Evolutionary conservation across 1,140 invertebrate species (phyloP).

Genomic region (Heliconius nattereri): DNA sequence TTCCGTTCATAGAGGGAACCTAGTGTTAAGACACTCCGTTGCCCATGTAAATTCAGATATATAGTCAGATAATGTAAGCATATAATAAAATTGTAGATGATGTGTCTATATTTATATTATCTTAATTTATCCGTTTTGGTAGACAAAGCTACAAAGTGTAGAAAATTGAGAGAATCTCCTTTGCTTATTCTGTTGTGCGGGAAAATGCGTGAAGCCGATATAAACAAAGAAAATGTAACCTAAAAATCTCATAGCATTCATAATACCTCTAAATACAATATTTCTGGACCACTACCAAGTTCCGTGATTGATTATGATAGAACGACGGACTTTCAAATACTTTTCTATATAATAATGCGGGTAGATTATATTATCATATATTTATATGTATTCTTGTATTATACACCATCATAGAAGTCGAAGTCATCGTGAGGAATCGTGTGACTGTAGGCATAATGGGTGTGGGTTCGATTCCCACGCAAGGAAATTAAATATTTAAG

Average conservation of each 20-base stretch:
- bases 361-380: background rate
- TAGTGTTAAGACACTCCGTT: background rate
- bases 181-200: background rate
- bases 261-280: background rate
- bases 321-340: background rate
- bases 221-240: background rate
- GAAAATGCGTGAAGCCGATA: background rate
- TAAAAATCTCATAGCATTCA: background rate
- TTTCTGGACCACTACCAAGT: background rate
- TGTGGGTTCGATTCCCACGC: too few relatives aligned
- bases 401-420: too few relatives aligned
- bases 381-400: too few relatives aligned
- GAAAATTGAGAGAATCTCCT: background rate
- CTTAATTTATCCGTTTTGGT: too few relatives aligned
- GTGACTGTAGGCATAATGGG: too few relatives aligned
- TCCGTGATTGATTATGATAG: constrained; percentile 6
- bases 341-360: constrained; percentile 8
- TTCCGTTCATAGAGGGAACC: background rate
- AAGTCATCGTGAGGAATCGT: too few relatives aligned
- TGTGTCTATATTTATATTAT: too few relatives aligned
- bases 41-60: too few relatives aligned
- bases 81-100: too few relatives aligned
- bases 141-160: too few relatives aligned
- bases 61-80: too few relatives aligned
- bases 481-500: too few relatives aligned